phyloP scores from a whole-genome alignment of 2,797 vertebrate genomes.

The Lates japonicus region DNA sequence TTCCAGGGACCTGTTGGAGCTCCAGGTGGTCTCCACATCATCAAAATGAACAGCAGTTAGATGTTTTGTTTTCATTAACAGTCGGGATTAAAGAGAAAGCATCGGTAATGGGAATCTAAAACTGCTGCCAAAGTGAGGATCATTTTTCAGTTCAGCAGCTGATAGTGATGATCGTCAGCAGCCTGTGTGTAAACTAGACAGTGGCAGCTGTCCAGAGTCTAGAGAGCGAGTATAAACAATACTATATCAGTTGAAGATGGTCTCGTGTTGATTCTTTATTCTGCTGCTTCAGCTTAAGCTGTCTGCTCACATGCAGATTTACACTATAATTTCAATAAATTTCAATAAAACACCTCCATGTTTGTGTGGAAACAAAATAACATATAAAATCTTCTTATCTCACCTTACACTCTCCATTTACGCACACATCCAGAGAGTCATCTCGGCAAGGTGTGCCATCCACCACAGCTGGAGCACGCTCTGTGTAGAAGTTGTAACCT shows the following conservation, averaged over 20 bases:
- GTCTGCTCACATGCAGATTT: constrained; percentile 4
- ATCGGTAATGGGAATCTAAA: constrained; percentile 26
- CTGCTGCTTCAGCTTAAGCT: constrained; percentile 19
- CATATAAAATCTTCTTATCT: constrained; percentile 35
- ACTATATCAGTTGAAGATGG: constrained; percentile 30
- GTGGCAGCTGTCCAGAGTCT: constrained; percentile 46
- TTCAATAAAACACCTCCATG: constrained; percentile 1
- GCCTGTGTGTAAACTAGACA: constrained; percentile 49
- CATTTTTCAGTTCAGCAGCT: constrained; percentile 60
- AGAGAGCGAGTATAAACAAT: constrained; percentile 40
- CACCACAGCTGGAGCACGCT: constrained; percentile 94
- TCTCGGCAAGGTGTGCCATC: constrained; percentile 94
- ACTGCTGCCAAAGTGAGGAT: constrained; percentile 56
- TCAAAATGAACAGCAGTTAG: constrained; percentile 19
- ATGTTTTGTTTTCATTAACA: constrained; percentile 55
- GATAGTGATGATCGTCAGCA: constrained; percentile 53
- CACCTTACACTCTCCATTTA: constrained; percentile 98
- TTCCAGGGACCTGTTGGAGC: constrained; percentile 36
- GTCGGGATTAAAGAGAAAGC: constrained; percentile 38
- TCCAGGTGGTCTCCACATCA: constrained; percentile 38
- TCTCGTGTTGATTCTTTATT: constrained; percentile 26
- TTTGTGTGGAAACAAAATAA: constrained; percentile 1
- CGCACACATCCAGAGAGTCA: constrained; percentile 95
- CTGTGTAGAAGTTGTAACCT: constrained; percentile 99
- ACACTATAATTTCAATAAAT: background rate